Evolutionary conservation across 1,140 invertebrate genomes (phyloP).

Genomic region (Heliconius himera): DNA sequence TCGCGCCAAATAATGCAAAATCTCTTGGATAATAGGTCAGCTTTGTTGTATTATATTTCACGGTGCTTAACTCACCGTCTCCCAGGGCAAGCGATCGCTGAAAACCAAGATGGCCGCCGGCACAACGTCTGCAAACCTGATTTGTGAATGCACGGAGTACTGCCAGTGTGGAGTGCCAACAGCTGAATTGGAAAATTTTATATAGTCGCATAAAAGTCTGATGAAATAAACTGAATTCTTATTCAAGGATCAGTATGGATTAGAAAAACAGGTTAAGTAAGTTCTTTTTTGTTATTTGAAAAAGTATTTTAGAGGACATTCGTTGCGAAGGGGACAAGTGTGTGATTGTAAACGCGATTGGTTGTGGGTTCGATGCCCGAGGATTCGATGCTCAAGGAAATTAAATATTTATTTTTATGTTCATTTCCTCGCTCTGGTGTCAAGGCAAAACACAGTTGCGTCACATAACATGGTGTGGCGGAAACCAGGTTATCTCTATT

Average conservation of each 20-base stretch:
- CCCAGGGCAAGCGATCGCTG: slow-evolving; percentile 47
- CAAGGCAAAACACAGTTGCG: no score
- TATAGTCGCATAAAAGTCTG: slow-evolving; percentile 62
- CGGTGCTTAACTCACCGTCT: slow-evolving; percentile 43
- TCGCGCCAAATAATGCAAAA: slow-evolving; percentile 26
- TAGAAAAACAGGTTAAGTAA: background rate
- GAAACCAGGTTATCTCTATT: no score
- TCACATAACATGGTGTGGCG: no score
- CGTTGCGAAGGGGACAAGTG: no score
- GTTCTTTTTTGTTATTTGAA: background rate
- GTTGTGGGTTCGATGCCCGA: no score
- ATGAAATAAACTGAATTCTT: slow-evolving; percentile 51
- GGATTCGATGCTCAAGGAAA: no score
- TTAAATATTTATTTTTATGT: no score
- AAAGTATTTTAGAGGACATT: no score
- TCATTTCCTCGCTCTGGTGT: no score
- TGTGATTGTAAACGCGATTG: no score
- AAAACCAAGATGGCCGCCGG: slow-evolving; percentile 57
- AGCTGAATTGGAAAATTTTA: slow-evolving; percentile 69
- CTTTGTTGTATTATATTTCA: slow-evolving; percentile 36
- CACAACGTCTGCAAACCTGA: slow-evolving; percentile 55
- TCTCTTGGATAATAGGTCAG: slow-evolving; percentile 27
- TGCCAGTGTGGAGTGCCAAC: slow-evolving; percentile 56
- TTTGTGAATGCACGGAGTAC: slow-evolving; percentile 53
- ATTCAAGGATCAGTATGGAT: slow-evolving; percentile 33